These are phyloP conservation scores for Stomatorhinus ivindoensis DNA, from an alignment of 2,113 vertebrate genomes.

Conservation along the genomic window DNA sequence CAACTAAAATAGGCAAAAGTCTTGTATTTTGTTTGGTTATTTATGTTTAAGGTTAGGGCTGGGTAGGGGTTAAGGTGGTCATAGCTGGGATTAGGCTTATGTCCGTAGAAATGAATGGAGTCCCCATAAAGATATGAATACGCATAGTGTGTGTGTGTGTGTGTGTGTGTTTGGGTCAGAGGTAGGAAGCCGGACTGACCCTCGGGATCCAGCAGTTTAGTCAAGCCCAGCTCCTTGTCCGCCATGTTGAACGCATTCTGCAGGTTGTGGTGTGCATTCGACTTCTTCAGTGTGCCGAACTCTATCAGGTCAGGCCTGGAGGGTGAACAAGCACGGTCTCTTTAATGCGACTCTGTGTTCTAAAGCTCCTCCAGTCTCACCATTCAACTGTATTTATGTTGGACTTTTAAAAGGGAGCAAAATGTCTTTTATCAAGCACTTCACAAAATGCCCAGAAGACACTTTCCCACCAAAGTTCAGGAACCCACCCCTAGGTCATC, in stretches of 20 bases:
- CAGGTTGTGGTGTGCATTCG: conserved; percentile 88
- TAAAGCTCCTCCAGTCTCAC: background rate
- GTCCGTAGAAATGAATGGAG: background rate
- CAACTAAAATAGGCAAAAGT: background rate
- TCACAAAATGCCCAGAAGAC: background rate
- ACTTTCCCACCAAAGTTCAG: background rate
- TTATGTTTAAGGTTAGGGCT: background rate
- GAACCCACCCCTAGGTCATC: background rate
- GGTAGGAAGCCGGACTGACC: conserved; percentile 51
- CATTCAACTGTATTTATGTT: background rate
- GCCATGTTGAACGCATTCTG: conserved; percentile 88
- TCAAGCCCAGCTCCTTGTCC: conserved; percentile 82
- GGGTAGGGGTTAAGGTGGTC: background rate
- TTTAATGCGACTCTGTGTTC: background rate
- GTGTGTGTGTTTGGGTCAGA: background rate
- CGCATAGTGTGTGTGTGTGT: background rate
- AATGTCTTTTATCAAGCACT: background rate
- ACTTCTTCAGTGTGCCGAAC: conserved; percentile 80
- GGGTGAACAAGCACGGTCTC: background rate
- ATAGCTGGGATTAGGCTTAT: background rate
- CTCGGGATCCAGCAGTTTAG: conserved; percentile 86
- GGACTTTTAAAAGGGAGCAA: background rate
- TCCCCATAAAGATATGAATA: background rate
- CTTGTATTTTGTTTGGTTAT: background rate
- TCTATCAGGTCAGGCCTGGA: conserved; percentile 79